Evolutionary conservation across 1,140 invertebrate genomes (phyloP), one percentile per base, ranked within the genome.

Genomic region (Polypedilum pembai): DNA sequence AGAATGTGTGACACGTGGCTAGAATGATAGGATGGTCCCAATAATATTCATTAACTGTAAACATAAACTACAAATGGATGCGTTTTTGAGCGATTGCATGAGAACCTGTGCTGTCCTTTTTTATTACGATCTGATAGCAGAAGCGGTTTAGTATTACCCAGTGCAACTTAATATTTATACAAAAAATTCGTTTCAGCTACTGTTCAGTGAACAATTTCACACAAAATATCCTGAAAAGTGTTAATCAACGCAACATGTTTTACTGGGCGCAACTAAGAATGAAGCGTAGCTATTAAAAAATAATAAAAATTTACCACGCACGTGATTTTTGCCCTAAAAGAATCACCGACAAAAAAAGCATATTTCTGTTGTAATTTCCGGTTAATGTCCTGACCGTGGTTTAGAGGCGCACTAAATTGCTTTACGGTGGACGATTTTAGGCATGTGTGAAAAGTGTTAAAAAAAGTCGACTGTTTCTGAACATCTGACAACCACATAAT

Each of bases 321-420:
- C 17, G 65, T 69, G 65, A 69, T 69, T 69, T 69, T 7, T 20
- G 17, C 65, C 65, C 20, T 69, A 18, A 21, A 69, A 69, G n/a
- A 69, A 69, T 69, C n/a, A n/a, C 17, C n/a, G 17, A 66, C 65
- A 17, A 18, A n/a, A 15, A 56, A 12, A 56, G 8, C 15, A 18
- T 66, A n/a, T 66, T 69, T 69, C 20, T 33, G 45, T 69, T 69
- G 17, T 69, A 69, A 69, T 69, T 69, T 69, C 65, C 65, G 65
- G 65, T 69, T 18, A 33, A 33, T 33, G 8, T 69, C 65, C 65
- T 69, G 12, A 56, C 45, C 12, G 24, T 33, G 24, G 24, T 33
- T 33, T 33, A 33, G 5, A 33, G 24, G 24, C 24, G 24, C 24
- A 33, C 24, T 33, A 33, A 33, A 33, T 33, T 33, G 24, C 5